phyloP scores from a whole-genome alignment of 2,797 vertebrate species.

The Bradypodion pumilum region DNA sequence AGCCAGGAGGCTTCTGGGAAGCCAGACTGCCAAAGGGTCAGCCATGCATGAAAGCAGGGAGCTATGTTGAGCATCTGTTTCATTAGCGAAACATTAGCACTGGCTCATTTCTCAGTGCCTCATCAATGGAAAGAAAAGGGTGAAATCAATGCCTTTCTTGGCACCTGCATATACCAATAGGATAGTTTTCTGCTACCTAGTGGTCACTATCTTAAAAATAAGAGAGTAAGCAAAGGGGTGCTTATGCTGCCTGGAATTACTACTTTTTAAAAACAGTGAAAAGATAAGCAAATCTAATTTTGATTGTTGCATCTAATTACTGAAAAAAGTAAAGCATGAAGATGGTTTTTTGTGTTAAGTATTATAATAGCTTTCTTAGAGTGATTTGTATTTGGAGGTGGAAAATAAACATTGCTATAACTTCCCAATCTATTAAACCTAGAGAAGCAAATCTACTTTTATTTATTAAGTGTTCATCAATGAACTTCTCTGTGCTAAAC shows the following conservation, averaged over 20 bases:
- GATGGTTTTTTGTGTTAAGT: slow-evolving; percentile 49
- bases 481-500: slow-evolving; percentile 61
- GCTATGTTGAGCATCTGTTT: slow-evolving; percentile 52
- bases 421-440: slow-evolving; percentile 40
- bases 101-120: slow-evolving; percentile 58
- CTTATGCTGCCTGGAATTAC: slow-evolving; percentile 49
- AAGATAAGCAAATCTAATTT: slow-evolving; percentile 52
- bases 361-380: slow-evolving; percentile 56
- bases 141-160: slow-evolving; percentile 13
- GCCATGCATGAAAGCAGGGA: slow-evolving; percentile 42
- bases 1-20: not conserved
- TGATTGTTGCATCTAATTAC: slow-evolving; percentile 62
- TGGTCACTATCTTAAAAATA: slow-evolving; percentile 40
- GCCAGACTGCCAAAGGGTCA: slow-evolving; percentile 23
- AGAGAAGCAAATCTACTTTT: slow-evolving; percentile 64
- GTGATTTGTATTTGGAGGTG: slow-evolving; percentile 59
- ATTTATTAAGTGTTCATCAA: slow-evolving; percentile 65
- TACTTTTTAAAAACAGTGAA: slow-evolving; percentile 43
- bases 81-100: slow-evolving; percentile 57
- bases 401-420: slow-evolving; percentile 64
- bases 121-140: slow-evolving; percentile 25
- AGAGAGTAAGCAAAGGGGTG: slow-evolving; percentile 25
- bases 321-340: slow-evolving; percentile 51
- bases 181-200: slow-evolving; percentile 39
- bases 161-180: slow-evolving; percentile 35